Percentiles rank a stretch among this genome's conserved stretches.
Evolutionary conservation across 2,888 invertebrate species (phyloP).

Genomic region (Acrobasis repandana): DNA sequence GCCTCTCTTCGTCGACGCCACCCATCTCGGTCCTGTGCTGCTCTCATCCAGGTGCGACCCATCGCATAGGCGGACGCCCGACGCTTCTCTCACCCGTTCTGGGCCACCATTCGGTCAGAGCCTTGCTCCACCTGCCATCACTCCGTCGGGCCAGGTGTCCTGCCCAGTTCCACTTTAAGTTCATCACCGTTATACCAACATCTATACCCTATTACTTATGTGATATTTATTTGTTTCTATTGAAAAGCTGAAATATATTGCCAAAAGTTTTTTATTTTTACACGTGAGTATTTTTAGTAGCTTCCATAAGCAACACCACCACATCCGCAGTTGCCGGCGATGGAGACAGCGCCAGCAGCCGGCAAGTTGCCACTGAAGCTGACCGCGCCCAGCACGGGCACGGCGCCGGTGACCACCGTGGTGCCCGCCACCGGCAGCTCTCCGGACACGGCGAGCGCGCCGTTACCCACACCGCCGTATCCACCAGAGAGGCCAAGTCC

Average conservation of each 20-base stretch:
- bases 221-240: too few relatives aligned
- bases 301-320: conserved; percentile 18
- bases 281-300: not conserved
- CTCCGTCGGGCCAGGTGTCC: too few relatives aligned
- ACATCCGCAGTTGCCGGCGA: conserved; percentile 32
- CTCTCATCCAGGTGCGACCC: too few relatives aligned
- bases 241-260: not conserved
- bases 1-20: too few relatives aligned
- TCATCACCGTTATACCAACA: too few relatives aligned
- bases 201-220: too few relatives aligned
- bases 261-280: conserved; percentile 38
- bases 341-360: conserved; percentile 40
- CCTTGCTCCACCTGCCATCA: too few relatives aligned
- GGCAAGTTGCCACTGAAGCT: conserved; percentile 43
- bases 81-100: too few relatives aligned
- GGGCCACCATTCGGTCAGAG: too few relatives aligned
- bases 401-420: conserved; percentile 43
- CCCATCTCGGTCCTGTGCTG: too few relatives aligned
- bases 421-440: conserved; percentile 41
- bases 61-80: too few relatives aligned
- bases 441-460: conserved; percentile 39
- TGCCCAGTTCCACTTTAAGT: too few relatives aligned
- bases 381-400: conserved; percentile 50
- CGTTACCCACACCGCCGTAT: conserved; percentile 43
- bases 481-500: conserved; percentile 16